Conservation (phyloP, 2,113 vertebrate species). For the Haemorhous mexicanus region DNA sequence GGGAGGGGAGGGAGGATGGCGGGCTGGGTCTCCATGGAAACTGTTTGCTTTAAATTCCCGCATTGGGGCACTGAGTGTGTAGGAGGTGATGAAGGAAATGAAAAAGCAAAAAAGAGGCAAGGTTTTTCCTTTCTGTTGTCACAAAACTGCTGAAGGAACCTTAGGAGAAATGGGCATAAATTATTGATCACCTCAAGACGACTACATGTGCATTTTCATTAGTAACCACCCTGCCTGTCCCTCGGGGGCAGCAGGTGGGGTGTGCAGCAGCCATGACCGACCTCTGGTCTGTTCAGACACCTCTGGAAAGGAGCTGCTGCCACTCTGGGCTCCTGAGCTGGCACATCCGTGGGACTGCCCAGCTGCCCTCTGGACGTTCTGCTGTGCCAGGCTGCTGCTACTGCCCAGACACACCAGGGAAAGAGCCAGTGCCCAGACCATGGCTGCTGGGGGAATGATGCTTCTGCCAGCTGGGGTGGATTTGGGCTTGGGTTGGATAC, state of each 20-base stretch:
- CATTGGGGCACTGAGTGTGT: constrained; percentile 74
- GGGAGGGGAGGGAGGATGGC: constrained; percentile 66
- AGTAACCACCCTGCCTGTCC: constrained; percentile 1
- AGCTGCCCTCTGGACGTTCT: background rate
- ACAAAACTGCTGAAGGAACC: constrained; percentile 51
- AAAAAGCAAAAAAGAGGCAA: constrained; percentile 14
- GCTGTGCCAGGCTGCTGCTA: background rate
- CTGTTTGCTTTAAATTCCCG: constrained; percentile 78
- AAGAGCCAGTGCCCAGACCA: background rate
- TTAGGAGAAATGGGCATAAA: constrained; percentile 24
- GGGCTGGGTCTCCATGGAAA: constrained; percentile 87
- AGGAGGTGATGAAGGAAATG: constrained; percentile 69
- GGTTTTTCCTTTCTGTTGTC: constrained; percentile 60
- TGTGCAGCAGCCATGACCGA: background rate
- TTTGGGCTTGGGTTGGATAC: background rate
- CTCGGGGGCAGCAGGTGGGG: background rate
- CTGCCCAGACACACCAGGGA: rapidly evolving
- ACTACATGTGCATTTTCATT: constrained; percentile 42
- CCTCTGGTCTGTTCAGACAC: background rate
- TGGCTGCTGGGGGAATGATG: rapidly evolving
- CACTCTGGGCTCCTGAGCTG: background rate
- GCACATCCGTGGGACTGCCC: background rate
- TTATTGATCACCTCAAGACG: constrained; percentile 50
- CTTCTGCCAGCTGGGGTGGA: rapidly evolving
- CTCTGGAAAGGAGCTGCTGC: background rate